Percentiles rank a stretch among this genome's conserved stretches.
These are phyloP conservation scores for Nansenia antarctica DNA, from an alignment of 2,113 vertebrate genomes.

Conservation along the genomic window DNA sequence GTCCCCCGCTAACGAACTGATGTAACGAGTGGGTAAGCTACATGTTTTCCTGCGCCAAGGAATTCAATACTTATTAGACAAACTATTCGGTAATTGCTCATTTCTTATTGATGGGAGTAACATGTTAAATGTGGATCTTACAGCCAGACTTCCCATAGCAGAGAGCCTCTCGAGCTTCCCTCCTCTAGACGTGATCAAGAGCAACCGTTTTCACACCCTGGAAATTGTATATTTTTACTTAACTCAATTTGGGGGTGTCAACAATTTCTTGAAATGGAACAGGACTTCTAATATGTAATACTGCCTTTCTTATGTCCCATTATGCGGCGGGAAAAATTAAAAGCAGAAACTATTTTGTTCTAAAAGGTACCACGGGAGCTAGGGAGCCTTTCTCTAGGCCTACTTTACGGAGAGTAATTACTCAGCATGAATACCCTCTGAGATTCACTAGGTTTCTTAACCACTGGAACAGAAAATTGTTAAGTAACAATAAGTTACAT, in stretches of 20 bases:
- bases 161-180: conserved; percentile 63
- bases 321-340: neutral
- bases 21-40: conserved; percentile 73
- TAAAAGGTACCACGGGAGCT: conserved; percentile 58
- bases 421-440: conserved; percentile 61
- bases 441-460: no score
- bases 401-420: conserved; percentile 66
- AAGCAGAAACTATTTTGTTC: conserved; percentile 46
- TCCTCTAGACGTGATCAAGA: conserved; percentile 75
- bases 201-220: conserved; percentile 61
- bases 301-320: conserved; percentile 37
- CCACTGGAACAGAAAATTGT: no score
- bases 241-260: conserved; percentile 65
- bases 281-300: conserved; percentile 39
- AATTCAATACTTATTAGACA: conserved; percentile 79
- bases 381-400: conserved; percentile 47
- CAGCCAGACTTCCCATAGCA: conserved; percentile 41
- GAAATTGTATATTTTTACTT: conserved; percentile 70
- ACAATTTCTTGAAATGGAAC: conserved; percentile 52
- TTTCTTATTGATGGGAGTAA: conserved; percentile 77
- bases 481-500: no score
- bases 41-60: conserved; percentile 56
- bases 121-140: conserved; percentile 70
- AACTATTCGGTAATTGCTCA: conserved; percentile 79
- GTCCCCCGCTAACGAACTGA: conserved; percentile 62